phyloP scores from a whole-genome alignment of 2,113 vertebrate species.

The Ochotona princeps region DNA sequence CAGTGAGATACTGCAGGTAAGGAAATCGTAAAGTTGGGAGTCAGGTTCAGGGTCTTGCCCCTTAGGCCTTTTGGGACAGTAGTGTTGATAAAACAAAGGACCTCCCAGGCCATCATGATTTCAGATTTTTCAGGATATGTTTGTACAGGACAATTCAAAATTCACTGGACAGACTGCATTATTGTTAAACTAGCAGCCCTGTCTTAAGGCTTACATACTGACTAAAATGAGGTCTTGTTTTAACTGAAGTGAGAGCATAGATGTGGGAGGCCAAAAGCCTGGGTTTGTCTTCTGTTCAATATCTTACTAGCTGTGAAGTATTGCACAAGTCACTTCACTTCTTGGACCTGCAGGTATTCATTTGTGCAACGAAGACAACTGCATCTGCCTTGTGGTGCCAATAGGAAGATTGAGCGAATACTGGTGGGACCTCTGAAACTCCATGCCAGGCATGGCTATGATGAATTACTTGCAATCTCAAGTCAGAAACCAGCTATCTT shows the following conservation, averaged over 20 bases:
- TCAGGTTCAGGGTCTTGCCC: not conserved
- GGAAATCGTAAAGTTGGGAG: not conserved
- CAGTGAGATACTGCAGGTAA: not conserved
- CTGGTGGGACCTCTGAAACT: not conserved
- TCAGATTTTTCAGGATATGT: not conserved
- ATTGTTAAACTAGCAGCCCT: not conserved
- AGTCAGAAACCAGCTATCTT: not conserved
- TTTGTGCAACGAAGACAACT: not conserved
- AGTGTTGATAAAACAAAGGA: not conserved
- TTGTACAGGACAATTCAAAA: not conserved
- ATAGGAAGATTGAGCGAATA: not conserved
- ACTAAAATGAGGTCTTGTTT: not conserved
- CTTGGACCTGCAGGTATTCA: not conserved
- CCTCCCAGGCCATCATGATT: not conserved
- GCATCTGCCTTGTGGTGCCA: too few relatives aligned
- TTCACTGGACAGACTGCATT: not conserved
- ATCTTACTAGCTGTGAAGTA: not conserved
- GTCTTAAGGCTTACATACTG: not conserved
- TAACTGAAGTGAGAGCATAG: not conserved
- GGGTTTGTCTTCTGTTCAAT: not conserved
- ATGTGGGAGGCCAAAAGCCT: not conserved
- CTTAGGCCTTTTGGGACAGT: not conserved
- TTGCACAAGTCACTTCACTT: not conserved
- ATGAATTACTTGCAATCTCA: not conserved
- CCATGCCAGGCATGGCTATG: not conserved